Conservation (phyloP, 2,797 vertebrate genomes). For the Serranus cabrilla region DNA sequence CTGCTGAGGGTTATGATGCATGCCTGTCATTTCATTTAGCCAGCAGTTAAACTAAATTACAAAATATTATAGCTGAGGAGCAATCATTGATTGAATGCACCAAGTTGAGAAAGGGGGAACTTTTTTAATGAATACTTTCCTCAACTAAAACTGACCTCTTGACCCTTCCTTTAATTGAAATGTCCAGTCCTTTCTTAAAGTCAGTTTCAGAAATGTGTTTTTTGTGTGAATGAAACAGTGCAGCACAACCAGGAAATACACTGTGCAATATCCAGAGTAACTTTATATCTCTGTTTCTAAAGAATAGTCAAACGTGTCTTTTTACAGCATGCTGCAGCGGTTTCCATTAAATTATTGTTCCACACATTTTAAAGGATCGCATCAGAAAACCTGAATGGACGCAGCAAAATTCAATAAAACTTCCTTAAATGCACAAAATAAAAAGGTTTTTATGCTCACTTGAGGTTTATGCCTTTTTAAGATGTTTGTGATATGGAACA, state of each 20-base stretch:
- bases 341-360: no score
- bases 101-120: slow-evolving; percentile 5
- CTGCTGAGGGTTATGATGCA: slow-evolving; percentile 6
- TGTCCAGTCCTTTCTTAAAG: background rate
- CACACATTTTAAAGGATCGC: no score
- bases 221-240: background rate
- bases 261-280: background rate
- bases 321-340: no score
- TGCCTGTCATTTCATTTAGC: slow-evolving; percentile 26
- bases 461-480: no score
- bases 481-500: no score
- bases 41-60: background rate
- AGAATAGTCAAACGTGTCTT: no score
- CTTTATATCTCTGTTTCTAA: background rate
- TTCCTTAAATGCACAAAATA: no score
- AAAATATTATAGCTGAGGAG: slow-evolving; percentile 23
- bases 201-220: background rate
- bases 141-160: slow-evolving; percentile 16
- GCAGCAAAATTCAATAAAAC: no score
- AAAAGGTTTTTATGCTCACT: no score
- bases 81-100: slow-evolving; percentile 8
- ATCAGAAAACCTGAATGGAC: no score
- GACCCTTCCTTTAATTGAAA: slow-evolving; percentile 16
- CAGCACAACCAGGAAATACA: background rate
- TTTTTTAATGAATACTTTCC: slow-evolving; percentile 22